Evolutionary conservation across 1,140 invertebrate genomes (phyloP).

Genomic region (Trichoplusia ni): DNA sequence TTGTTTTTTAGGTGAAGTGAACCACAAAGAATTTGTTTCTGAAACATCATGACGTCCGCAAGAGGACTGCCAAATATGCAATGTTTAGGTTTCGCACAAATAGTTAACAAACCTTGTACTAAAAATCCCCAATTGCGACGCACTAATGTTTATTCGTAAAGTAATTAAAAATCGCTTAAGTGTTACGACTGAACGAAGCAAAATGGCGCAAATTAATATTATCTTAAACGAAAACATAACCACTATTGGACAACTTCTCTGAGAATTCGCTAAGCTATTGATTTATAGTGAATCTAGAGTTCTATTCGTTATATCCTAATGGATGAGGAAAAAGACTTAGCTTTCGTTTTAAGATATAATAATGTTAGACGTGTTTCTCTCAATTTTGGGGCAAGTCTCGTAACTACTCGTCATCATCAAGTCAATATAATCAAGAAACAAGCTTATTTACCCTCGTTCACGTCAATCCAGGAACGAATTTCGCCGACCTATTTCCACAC

Average conservation of each 20-base stretch:
- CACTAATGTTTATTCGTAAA: conserved; percentile 1
- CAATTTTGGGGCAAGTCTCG: too few species aligned
- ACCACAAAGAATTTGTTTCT: too few species aligned
- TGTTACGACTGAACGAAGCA: neutral
- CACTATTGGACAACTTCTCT: neutral
- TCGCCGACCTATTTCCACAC: conserved; percentile 57
- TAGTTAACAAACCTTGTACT: conserved; percentile 4
- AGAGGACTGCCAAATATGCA: too few species aligned
- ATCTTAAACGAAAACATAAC: neutral
- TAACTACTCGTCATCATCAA: neutral
- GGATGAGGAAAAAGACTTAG: neutral
- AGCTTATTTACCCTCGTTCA: neutral
- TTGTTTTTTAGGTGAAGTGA: too few species aligned
- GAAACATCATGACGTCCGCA: too few species aligned
- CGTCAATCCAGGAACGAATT: conserved; percentile 14
- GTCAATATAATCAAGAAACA: neutral
- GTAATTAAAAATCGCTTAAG: conserved; percentile 22
- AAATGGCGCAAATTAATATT: neutral
- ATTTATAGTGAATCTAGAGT: conserved; percentile 3
- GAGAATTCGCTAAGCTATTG: neutral
- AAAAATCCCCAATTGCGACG: neutral
- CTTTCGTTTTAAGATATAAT: neutral
- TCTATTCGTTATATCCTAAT: conserved; percentile 1
- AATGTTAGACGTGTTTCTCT: too few species aligned
- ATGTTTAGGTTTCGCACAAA: too few species aligned